Conservation (phyloP, 2,113 vertebrate genomes). For the Peucedramus taeniatus region DNA sequence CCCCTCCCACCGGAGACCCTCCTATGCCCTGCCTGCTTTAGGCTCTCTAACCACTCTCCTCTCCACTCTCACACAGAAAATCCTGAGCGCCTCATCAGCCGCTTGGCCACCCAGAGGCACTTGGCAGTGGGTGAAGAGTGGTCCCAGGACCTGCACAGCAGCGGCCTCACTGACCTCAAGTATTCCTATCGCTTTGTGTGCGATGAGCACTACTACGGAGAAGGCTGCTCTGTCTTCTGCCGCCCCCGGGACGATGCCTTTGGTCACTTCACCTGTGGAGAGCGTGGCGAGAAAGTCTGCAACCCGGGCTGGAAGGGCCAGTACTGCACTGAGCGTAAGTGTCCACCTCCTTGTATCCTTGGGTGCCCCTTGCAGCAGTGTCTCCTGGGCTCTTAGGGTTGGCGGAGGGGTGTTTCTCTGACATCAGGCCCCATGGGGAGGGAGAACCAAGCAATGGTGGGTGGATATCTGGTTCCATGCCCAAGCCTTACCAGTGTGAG, state of each 20-base stretch:
- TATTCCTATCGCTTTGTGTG: slow-evolving; percentile 97
- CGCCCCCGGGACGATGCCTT: slow-evolving; percentile 93
- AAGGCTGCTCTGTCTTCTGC: slow-evolving; percentile 96
- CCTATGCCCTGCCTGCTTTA: background rate
- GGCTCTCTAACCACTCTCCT: background rate
- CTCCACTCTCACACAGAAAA: slow-evolving; percentile 77
- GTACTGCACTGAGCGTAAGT: slow-evolving; percentile 97
- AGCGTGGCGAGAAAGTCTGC: slow-evolving; percentile 94
- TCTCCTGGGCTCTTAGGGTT: background rate
- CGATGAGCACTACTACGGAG: slow-evolving; percentile 94
- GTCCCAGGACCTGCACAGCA: slow-evolving; percentile 92
- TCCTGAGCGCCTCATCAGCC: slow-evolving; percentile 90
- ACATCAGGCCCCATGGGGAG: background rate
- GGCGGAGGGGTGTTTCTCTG: background rate
- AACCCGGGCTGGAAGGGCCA: slow-evolving; percentile 96
- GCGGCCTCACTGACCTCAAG: slow-evolving; percentile 87
- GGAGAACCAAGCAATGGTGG: background rate
- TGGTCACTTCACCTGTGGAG: slow-evolving; percentile 95
- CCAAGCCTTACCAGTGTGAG: background rate
- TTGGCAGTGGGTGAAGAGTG: slow-evolving; percentile 94
- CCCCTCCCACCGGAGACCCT: background rate
- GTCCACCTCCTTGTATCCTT: background rate
- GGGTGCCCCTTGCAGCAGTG: background rate
- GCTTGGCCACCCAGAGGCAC: slow-evolving; percentile 92
- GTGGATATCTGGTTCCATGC: background rate